These are phyloP conservation scores for Lumbricus terrestris DNA, from an alignment of 2,888 invertebrate genomes.

Conservation along the genomic window DNA sequence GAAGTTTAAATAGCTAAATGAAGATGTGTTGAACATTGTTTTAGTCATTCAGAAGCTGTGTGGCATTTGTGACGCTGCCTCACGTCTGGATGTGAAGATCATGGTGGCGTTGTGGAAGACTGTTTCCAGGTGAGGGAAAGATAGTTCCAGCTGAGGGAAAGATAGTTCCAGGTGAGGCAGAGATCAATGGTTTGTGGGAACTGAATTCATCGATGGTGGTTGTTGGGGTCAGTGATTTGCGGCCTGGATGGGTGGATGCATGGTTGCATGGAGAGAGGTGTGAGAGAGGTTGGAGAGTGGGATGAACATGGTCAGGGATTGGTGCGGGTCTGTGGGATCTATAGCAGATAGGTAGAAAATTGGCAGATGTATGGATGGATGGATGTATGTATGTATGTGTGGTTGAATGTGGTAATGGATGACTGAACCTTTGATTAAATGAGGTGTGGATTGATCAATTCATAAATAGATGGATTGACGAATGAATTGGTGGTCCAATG, in stretches of 20 bases:
- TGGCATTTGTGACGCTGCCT: neutral
- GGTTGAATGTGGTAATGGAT: no score
- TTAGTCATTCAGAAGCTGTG: constrained; percentile 8
- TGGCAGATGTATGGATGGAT: neutral
- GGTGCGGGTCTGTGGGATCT: no score
- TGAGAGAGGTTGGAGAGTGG: neutral
- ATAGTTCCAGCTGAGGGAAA: no score
- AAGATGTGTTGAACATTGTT: neutral
- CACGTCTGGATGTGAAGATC: constrained; percentile 48
- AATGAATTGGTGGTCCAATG: neutral
- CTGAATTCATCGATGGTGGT: neutral
- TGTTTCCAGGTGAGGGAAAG: constrained; percentile 45
- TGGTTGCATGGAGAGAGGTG: neutral
- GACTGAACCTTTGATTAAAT: no score
- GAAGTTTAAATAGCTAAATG: neutral
- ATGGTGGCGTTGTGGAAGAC: constrained; percentile 52
- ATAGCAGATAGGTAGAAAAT: neutral
- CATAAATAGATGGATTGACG: neutral
- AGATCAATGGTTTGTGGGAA: neutral
- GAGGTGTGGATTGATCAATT: no score
- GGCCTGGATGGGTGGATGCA: neutral
- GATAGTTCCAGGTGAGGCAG: no score
- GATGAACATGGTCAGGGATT: neutral
- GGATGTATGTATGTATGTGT: neutral
- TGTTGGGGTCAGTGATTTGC: no score